Evolutionary conservation across 1,140 invertebrate genomes (phyloP).

Genomic region (Meloidogyne exigua): DNA sequence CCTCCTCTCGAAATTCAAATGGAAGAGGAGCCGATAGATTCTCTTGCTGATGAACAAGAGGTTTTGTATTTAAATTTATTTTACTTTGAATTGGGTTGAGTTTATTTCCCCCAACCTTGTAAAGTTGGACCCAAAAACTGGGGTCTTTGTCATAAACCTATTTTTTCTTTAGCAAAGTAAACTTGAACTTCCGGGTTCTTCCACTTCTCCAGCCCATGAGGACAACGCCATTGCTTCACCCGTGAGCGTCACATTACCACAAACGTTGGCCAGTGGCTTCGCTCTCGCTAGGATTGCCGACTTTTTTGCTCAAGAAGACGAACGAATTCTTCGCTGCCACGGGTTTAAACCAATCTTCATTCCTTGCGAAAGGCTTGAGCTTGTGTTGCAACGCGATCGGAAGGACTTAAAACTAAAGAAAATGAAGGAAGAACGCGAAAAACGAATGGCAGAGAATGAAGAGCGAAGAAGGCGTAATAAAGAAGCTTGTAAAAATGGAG

Average conservation of each 20-base stretch:
- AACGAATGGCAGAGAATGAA: neutral
- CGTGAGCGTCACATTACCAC: neutral
- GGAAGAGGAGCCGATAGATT: too few relatives aligned
- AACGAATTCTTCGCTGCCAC: neutral
- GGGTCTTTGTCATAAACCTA: too few relatives aligned
- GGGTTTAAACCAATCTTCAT: neutral
- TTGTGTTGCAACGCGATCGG: neutral
- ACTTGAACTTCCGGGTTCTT: too few relatives aligned
- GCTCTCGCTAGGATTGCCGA: neutral
- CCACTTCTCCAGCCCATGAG: too few relatives aligned
- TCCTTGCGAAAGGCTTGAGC: neutral
- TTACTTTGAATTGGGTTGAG: too few relatives aligned
- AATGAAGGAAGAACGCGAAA: neutral
- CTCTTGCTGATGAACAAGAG: too few relatives aligned
- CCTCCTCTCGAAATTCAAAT: too few relatives aligned
- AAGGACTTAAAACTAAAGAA: neutral
- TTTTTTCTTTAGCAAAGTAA: too few relatives aligned
- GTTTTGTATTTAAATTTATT: too few relatives aligned
- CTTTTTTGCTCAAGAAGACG: neutral
- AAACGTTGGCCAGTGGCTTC: neutral
- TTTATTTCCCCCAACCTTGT: too few relatives aligned
- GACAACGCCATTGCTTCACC: neutral
- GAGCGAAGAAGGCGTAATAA: neutral
- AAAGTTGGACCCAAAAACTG: too few relatives aligned
- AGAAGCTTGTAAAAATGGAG: neutral